Conservation (phyloP, 2,113 vertebrate genomes). For the human (Homo sapiens) region GRCh38 chr13:58062501-58063000, state of each 20-base stretch:
- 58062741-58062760: background rate
- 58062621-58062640: background rate
- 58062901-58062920: no score
- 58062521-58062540: slow-evolving; percentile 59
- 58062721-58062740: background rate
- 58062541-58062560: slow-evolving; percentile 46
- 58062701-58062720: background rate
- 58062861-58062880: background rate
- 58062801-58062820: background rate
- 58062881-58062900: no score
- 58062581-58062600: slow-evolving; percentile 31
- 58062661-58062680: background rate
- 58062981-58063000: no score
- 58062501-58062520: slow-evolving; percentile 57
- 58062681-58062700: background rate
- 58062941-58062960: no score
- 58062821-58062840: background rate
- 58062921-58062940: no score
- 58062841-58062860: background rate
- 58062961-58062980: no score
- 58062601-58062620: background rate
- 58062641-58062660: background rate
- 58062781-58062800: background rate
- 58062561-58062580: slow-evolving; percentile 32
- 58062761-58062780: background rate